These are phyloP conservation scores for Myopa tessellatipennis DNA, from an alignment of 2,888 invertebrate genomes.

Conservation along the genomic window DNA sequence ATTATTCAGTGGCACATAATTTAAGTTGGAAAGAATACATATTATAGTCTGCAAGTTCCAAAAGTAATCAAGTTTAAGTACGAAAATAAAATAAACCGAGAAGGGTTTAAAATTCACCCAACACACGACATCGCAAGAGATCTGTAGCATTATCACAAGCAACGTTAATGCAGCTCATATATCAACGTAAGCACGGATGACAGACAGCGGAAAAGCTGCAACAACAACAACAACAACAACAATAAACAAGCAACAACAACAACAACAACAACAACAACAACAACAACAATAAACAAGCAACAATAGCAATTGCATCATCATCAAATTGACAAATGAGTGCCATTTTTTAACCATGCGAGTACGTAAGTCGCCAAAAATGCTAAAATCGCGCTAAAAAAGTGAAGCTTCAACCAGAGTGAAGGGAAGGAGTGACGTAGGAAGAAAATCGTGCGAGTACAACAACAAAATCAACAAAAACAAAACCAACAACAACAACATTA, in stretches of 20 bases:
- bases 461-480: neutral
- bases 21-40: too few relatives aligned
- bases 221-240: neutral
- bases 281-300: neutral
- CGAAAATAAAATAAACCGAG: neutral
- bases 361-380: constrained; percentile 29
- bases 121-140: neutral
- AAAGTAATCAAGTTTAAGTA: neutral
- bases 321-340: constrained; percentile 35
- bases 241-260: neutral
- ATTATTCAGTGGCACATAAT: too few relatives aligned
- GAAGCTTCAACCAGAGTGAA: neutral
- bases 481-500: too few relatives aligned
- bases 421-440: neutral
- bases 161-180: neutral
- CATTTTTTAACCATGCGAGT: constrained; percentile 14
- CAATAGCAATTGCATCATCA: constrained; percentile 27
- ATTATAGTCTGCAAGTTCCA: neutral
- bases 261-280: neutral
- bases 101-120: neutral
- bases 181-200: neutral
- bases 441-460: constrained; percentile 7
- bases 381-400: constrained; percentile 25
- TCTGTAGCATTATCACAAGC: neutral
- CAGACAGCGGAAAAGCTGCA: neutral